Percentiles rank a stretch among this genome's conserved stretches.
phyloP scores from a whole-genome alignment of 2,888 invertebrate genomes.

The Acleris literana region DNA sequence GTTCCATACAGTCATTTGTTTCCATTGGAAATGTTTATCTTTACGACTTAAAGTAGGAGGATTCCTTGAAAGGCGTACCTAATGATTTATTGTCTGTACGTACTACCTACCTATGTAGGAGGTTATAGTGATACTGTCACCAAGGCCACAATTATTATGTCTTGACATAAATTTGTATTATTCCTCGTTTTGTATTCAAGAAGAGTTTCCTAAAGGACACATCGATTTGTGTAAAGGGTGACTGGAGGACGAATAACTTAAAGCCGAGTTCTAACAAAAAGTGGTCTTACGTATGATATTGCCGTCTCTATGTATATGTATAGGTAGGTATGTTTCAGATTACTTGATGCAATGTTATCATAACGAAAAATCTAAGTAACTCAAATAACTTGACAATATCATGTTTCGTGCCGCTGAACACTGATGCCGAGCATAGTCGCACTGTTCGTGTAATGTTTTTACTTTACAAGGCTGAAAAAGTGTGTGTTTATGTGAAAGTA shows the following conservation, averaged over 20 bases:
- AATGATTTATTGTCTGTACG: conserved; percentile 29
- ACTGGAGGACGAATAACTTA: too few species aligned
- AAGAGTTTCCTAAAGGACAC: too few species aligned
- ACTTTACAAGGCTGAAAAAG: not conserved
- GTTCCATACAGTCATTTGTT: conserved; percentile 17
- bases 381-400: too few species aligned
- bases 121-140: conserved; percentile 1
- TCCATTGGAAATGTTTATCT: conserved; percentile 34
- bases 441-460: not conserved
- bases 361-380: too few species aligned
- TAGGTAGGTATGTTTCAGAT: too few species aligned
- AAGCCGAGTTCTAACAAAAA: too few species aligned
- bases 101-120: conserved; percentile 4
- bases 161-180: not conserved
- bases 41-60: conserved; percentile 28
- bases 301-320: too few species aligned
- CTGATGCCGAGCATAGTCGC: not conserved
- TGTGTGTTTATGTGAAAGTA: conserved; percentile 1
- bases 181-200: too few species aligned
- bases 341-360: too few species aligned
- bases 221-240: too few species aligned
- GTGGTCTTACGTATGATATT: too few species aligned
- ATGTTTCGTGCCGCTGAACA: not conserved
- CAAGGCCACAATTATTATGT: not conserved
- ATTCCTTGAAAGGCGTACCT: conserved; percentile 19